These are phyloP conservation scores for Oreochromis grahami DNA, from an alignment of 2,797 vertebrate genomes.

Conservation along the genomic window DNA sequence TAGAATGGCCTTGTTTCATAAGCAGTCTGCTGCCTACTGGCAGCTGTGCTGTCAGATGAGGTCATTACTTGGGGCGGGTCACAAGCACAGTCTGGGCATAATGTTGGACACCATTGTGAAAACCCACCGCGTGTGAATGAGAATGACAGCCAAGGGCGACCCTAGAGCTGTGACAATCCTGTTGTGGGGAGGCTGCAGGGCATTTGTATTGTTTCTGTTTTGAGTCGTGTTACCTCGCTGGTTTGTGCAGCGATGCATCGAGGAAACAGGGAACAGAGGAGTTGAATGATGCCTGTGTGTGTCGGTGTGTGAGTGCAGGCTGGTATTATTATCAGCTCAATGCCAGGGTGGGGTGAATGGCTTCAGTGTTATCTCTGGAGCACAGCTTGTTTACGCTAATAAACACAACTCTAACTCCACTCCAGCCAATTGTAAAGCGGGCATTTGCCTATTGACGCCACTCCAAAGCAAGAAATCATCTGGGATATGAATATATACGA, in stretches of 20 bases:
- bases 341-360: slow-evolving; percentile 55
- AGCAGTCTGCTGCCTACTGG: slow-evolving; percentile 62
- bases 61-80: slow-evolving; percentile 55
- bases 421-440: slow-evolving; percentile 40
- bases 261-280: slow-evolving; percentile 23
- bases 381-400: slow-evolving; percentile 71
- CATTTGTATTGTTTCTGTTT: slow-evolving; percentile 24
- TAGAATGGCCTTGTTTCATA: slow-evolving; percentile 64
- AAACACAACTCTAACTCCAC: slow-evolving; percentile 56
- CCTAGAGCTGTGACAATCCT: neutral
- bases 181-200: neutral
- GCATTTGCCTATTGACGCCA: slow-evolving; percentile 46
- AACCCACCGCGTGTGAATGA: slow-evolving; percentile 35
- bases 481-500: slow-evolving; percentile 33
- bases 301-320: slow-evolving; percentile 12
- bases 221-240: slow-evolving; percentile 14
- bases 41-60: slow-evolving; percentile 66
- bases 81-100: slow-evolving; percentile 27
- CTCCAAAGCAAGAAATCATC: slow-evolving; percentile 23
- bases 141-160: slow-evolving; percentile 15
- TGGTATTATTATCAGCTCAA: slow-evolving; percentile 54
- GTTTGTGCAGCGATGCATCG: slow-evolving; percentile 28
- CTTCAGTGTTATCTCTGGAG: slow-evolving; percentile 63
- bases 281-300: slow-evolving; percentile 45
- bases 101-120: slow-evolving; percentile 34